Percentiles rank a stretch among this genome's conserved stretches.
Conservation (phyloP, 2,888 invertebrate genomes). For the Seladonia tumulorum region DNA sequence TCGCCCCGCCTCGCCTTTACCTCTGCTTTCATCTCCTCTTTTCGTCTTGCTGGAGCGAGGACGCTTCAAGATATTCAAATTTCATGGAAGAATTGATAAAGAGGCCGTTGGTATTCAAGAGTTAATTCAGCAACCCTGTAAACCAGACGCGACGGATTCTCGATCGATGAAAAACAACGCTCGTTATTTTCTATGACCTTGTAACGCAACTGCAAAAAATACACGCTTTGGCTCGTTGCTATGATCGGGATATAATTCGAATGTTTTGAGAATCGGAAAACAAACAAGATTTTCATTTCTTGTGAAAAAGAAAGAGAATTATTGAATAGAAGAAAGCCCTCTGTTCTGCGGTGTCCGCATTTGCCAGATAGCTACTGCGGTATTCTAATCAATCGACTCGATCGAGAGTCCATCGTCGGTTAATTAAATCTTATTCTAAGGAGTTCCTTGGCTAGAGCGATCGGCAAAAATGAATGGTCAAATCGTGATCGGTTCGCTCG, state of each 20-base stretch:
- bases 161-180: slow-evolving; percentile 26
- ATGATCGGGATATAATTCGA: too few relatives aligned
- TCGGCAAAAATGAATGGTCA: background rate
- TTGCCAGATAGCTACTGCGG: background rate
- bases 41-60: background rate
- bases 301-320: background rate
- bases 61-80: slow-evolving; percentile 15
- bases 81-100: slow-evolving; percentile 32
- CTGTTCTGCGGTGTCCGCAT: too few relatives aligned
- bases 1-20: background rate
- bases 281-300: background rate
- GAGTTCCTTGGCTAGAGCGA: slow-evolving; percentile 1
- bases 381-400: background rate
- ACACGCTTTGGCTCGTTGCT: too few relatives aligned
- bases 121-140: slow-evolving; percentile 36
- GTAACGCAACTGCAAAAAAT: background rate
- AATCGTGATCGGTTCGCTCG: background rate
- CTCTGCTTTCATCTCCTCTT: background rate
- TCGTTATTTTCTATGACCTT: background rate
- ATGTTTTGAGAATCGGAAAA: too few relatives aligned
- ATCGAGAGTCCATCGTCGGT: background rate
- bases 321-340: too few relatives aligned
- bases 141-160: slow-evolving; percentile 35
- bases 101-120: slow-evolving; percentile 35
- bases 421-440: background rate